Evolutionary conservation across 2,797 vertebrate genomes (phyloP).

Genomic region (Harpagifer antarcticus): DNA sequence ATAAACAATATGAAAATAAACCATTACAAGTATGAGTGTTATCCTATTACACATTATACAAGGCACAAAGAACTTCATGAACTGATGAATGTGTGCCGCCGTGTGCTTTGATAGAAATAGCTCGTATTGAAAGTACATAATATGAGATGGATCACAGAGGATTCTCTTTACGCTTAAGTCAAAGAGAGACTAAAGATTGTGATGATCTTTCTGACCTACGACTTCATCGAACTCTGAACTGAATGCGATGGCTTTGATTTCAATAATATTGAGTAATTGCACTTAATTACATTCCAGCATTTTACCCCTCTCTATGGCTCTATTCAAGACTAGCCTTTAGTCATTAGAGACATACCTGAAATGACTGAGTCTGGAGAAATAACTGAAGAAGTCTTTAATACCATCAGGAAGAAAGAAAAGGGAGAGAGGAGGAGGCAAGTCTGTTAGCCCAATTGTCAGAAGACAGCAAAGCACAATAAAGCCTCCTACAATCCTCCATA

Average conservation of each 20-base stretch:
- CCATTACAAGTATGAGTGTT: background rate
- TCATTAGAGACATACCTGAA: background rate
- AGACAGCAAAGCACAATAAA: constrained; percentile 64
- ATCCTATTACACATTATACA: background rate
- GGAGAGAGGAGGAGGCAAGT: constrained; percentile 13
- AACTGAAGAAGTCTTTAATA: background rate
- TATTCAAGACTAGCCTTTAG: constrained; percentile 3
- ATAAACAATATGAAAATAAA: background rate
- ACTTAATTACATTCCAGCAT: background rate
- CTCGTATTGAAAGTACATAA: background rate
- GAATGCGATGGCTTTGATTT: background rate
- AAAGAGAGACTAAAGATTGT: background rate
- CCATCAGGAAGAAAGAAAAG: background rate
- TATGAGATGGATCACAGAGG: background rate
- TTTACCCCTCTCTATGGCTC: constrained; percentile 1
- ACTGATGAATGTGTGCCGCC: background rate
- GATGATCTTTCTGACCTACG: background rate
- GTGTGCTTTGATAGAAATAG: background rate
- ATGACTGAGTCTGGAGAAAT: background rate
- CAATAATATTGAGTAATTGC: background rate
- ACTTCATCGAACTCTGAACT: background rate
- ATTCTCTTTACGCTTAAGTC: background rate
- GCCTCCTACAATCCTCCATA: constrained; percentile 41
- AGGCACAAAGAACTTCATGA: background rate
- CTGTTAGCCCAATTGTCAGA: constrained; percentile 43